Conservation (phyloP, 2,113 vertebrate species). For the Notothenia rossii region DNA sequence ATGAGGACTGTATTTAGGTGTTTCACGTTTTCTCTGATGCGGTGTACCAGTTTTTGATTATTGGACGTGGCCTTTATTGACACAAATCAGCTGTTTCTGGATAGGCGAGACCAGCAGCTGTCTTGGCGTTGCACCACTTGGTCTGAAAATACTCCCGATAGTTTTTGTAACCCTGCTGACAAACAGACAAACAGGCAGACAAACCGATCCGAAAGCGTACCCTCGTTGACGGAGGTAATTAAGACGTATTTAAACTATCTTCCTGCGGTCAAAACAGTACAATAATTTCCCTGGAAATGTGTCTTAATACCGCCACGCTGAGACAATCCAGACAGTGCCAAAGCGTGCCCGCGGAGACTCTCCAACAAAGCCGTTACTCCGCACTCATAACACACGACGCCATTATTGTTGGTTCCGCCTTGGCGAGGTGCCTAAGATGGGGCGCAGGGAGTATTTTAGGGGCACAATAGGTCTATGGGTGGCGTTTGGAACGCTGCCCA, state of each 20-base stretch:
- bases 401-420: conserved; percentile 34
- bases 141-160: no score
- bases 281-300: neutral
- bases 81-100: neutral
- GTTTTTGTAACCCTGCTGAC: no score
- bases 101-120: neutral
- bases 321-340: conserved; percentile 18
- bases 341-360: neutral
- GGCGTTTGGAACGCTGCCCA: conserved; percentile 61
- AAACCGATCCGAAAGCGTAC: neutral
- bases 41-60: neutral
- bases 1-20: conserved; percentile 14
- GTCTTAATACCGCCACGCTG: conserved; percentile 5
- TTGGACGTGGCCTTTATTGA: no score
- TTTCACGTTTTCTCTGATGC: neutral
- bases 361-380: conserved; percentile 7
- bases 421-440: conserved; percentile 58
- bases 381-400: conserved; percentile 20
- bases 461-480: conserved; percentile 61
- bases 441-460: conserved; percentile 42
- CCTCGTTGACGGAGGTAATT: neutral
- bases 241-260: neutral
- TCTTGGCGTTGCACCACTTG: neutral
- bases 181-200: no score
- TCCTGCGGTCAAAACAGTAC: neutral